phyloP scores from a whole-genome alignment of 2,113 vertebrate species.

The Megaleporinus macrocephalus region DNA sequence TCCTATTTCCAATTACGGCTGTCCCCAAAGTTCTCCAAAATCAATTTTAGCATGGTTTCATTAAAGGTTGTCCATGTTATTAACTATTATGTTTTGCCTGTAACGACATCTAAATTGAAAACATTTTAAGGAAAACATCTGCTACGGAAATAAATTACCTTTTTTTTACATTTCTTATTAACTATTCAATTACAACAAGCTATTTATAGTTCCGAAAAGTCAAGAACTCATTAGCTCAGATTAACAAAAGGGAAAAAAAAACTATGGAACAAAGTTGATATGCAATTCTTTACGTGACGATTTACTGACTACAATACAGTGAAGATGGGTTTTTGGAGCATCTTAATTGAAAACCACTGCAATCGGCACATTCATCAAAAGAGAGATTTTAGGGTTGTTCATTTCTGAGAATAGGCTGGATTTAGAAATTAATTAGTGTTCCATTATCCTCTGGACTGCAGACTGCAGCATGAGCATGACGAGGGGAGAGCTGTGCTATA shows the following conservation, averaged over 20 bases:
- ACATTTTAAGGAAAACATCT: slow-evolving; percentile 3
- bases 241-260: slow-evolving; percentile 20
- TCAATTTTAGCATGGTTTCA: slow-evolving; percentile 13
- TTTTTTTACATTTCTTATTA: slow-evolving; percentile 20
- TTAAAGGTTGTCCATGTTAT: background rate
- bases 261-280: slow-evolving; percentile 45
- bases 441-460: slow-evolving; percentile 51
- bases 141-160: slow-evolving; percentile 6
- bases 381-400: slow-evolving; percentile 52
- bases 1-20: slow-evolving; percentile 6
- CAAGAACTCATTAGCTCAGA: slow-evolving; percentile 50
- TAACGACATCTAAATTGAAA: slow-evolving; percentile 11
- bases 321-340: slow-evolving; percentile 37
- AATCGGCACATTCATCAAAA: slow-evolving; percentile 61
- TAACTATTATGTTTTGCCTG: slow-evolving; percentile 21
- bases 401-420: slow-evolving; percentile 58
- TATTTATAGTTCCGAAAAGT: slow-evolving; percentile 48
- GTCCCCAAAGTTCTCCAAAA: background rate
- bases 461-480: slow-evolving; percentile 19
- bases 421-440: slow-evolving; percentile 66
- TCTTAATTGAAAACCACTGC: slow-evolving; percentile 60
- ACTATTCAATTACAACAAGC: slow-evolving; percentile 27
- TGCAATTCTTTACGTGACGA: slow-evolving; percentile 40
- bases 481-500: slow-evolving; percentile 26
- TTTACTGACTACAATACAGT: slow-evolving; percentile 44